Conservation (phyloP, 1,140 invertebrate genomes). For the Drosophila pallidifrons region DNA sequence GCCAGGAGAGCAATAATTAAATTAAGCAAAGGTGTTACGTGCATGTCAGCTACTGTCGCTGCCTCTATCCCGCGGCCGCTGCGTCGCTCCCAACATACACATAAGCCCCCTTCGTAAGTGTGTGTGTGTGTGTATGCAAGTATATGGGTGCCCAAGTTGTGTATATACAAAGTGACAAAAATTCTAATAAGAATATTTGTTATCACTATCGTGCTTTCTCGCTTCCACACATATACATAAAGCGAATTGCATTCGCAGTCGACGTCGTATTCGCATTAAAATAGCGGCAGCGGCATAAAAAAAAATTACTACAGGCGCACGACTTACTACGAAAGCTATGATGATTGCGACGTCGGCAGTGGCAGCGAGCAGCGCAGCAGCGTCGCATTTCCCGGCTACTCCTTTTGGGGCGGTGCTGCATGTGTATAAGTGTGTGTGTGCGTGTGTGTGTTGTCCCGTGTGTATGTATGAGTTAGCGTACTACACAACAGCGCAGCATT, state of each 20-base stretch:
- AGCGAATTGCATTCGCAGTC: conserved; percentile 40
- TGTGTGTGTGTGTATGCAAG: conserved; percentile 28
- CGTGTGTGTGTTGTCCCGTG: conserved; percentile 5
- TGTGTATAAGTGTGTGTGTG: conserved; percentile 35
- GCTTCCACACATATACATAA: not conserved
- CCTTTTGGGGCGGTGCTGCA: conserved; percentile 32
- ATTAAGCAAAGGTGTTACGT: conserved; percentile 76
- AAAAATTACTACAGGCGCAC: conserved; percentile 71
- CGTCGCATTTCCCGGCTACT: conserved; percentile 68
- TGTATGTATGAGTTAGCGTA: conserved; percentile 29
- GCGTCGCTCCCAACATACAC: conserved; percentile 39
- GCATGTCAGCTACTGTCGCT: conserved; percentile 35
- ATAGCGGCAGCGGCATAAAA: conserved; percentile 47
- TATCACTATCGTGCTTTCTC: conserved; percentile 47
- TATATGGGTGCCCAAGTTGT: conserved; percentile 56
- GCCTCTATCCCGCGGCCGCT: conserved; percentile 1
- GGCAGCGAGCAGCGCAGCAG: conserved; percentile 41
- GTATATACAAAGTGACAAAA: conserved; percentile 73
- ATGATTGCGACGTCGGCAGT: conserved; percentile 39
- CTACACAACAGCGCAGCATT: conserved; percentile 45
- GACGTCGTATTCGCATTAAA: conserved; percentile 41
- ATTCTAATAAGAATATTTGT: conserved; percentile 76
- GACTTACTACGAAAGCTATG: conserved; percentile 77
- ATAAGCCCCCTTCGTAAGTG: conserved; percentile 1
- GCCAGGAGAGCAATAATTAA: conserved; percentile 75